Evolutionary conservation across 2,888 invertebrate genomes (phyloP).

Genomic region (Cantharis lateralis): DNA sequence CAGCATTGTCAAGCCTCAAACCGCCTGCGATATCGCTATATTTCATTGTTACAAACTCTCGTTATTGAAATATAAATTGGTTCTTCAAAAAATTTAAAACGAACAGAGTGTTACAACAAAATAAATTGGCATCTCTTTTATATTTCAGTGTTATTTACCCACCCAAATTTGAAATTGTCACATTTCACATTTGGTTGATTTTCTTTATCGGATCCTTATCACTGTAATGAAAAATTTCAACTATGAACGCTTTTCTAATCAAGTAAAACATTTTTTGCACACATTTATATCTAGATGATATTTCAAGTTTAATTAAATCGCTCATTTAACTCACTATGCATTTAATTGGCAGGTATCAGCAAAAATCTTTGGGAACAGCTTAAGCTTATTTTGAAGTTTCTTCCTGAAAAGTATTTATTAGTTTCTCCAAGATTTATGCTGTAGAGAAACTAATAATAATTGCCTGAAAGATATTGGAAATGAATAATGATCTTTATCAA

Average conservation of each 20-base stretch:
- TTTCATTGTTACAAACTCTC: constrained; percentile 31
- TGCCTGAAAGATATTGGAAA: constrained; percentile 48
- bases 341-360: background rate
- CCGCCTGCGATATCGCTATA: constrained; percentile 35
- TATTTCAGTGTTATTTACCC: background rate
- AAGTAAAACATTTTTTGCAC: background rate
- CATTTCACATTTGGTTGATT: background rate
- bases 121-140: background rate
- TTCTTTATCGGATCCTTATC: background rate
- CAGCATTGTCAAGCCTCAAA: constrained; percentile 29
- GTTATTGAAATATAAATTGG: constrained; percentile 39
- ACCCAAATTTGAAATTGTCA: background rate
- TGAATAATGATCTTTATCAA: constrained; percentile 54
- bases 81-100: constrained; percentile 3
- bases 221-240: background rate
- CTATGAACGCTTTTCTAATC: background rate
- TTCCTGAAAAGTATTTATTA: constrained; percentile 3
- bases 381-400: background rate
- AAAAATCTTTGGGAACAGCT: background rate
- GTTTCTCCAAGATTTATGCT: constrained; percentile 41
- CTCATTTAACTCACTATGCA: background rate
- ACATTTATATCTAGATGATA: background rate
- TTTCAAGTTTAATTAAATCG: background rate
- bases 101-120: background rate
- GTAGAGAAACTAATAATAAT: constrained; percentile 47